Evolutionary conservation across 2,888 invertebrate species (phyloP).

Genomic region (Agrochola macilenta): DNA sequence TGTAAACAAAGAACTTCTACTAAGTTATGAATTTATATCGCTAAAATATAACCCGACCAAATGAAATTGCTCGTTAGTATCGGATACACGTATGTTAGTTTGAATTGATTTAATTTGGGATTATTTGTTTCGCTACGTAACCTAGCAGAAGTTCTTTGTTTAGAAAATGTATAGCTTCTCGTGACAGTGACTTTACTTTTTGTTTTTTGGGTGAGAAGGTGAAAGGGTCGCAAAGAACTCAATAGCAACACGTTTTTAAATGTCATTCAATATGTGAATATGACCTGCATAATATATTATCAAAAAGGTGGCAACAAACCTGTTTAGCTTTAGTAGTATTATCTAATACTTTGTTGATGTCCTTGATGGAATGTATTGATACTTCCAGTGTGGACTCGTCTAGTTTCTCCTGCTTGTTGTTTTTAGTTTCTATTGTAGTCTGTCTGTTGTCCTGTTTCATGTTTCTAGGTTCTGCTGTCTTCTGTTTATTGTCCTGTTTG

Average conservation of each 20-base stretch:
- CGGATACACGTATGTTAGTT: too few species aligned
- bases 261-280: background rate
- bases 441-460: conserved; percentile 1
- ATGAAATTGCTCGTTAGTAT: too few species aligned
- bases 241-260: conserved; percentile 1
- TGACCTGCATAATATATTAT: background rate
- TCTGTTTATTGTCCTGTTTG: conserved; percentile 56
- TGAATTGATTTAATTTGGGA: too few species aligned
- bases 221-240: background rate
- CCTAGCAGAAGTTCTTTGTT: too few species aligned
- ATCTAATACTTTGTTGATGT: conserved; percentile 82
- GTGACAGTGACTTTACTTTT: too few species aligned
- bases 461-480: background rate
- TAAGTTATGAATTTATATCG: too few species aligned
- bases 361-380: conserved; percentile 85
- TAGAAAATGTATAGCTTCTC: too few species aligned
- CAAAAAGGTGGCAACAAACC: conserved; percentile 69
- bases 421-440: background rate
- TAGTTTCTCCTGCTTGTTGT: conserved; percentile 54
- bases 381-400: conserved; percentile 84
- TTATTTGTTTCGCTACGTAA: too few species aligned
- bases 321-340: conserved; percentile 73
- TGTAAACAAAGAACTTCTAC: too few species aligned
- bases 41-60: too few species aligned
- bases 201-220: too few species aligned